Conservation (phyloP, 37 sponge, comb jelly and placozoan genomes). For the Chondrilla cf. caribensis region DNA sequence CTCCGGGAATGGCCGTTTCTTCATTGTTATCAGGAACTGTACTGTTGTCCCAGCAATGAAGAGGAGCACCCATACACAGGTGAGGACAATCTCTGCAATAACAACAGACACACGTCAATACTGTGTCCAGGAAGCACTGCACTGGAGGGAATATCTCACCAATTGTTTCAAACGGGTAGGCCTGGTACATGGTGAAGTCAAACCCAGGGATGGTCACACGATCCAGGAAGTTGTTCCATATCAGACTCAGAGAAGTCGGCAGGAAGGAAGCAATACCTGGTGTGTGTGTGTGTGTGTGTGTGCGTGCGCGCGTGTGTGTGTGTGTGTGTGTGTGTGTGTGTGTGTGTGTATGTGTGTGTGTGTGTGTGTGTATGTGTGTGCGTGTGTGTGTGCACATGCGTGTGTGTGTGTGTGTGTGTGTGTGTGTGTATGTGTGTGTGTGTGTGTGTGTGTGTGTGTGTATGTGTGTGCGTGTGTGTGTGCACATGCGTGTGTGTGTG, state of each 20-base stretch:
- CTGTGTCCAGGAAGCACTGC: too few relatives aligned
- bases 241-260: neutral
- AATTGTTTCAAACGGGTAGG: neutral
- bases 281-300: conserved; percentile 13
- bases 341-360: conserved; percentile 46
- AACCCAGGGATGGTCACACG: neutral
- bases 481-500: neutral
- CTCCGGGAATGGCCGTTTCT: conserved; percentile 10
- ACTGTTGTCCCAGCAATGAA: neutral
- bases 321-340: conserved; percentile 42
- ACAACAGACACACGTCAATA: neutral
- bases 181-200: neutral
- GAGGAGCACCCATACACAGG: neutral
- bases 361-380: conserved; percentile 47
- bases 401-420: conserved; percentile 43
- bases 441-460: conserved; percentile 43
- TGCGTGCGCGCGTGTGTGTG: conserved; percentile 42
- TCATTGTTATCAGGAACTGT: neutral
- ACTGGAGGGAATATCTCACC: neutral
- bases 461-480: conserved; percentile 32
- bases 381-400: conserved; percentile 35
- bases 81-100: neutral
- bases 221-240: neutral
- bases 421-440: conserved; percentile 48
- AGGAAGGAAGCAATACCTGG: neutral